These are phyloP conservation scores for Pseudoatta argentina DNA, from an alignment of 1,140 invertebrate species.

Conservation along the genomic window DNA sequence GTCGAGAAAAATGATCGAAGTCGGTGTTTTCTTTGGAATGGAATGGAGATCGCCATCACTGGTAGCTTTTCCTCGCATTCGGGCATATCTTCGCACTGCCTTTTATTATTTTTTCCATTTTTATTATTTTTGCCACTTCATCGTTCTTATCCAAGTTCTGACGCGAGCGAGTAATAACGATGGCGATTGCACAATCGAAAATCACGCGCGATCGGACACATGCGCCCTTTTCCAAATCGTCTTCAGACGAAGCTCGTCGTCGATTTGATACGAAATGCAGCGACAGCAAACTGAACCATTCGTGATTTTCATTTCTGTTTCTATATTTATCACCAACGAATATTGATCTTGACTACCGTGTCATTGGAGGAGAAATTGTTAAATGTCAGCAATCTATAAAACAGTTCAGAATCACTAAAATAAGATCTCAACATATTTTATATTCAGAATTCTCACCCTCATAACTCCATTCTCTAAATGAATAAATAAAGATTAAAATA, in stretches of 20 bases:
- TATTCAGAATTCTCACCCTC: not conserved
- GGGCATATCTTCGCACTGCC: conserved; percentile 61
- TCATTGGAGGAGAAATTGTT: not conserved
- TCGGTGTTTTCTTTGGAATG: conserved; percentile 18
- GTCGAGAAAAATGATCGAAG: not conserved
- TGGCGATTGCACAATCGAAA: not conserved
- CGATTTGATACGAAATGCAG: not conserved
- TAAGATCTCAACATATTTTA: not conserved
- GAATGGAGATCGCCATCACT: not conserved
- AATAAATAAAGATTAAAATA: not conserved
- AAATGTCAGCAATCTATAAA: not conserved
- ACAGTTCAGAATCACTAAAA: not conserved
- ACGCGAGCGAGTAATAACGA: not conserved
- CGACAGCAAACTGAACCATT: not conserved
- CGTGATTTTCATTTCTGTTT: not conserved
- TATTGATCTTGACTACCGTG: not conserved
- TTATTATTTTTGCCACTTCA: conserved; percentile 43
- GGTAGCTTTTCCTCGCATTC: conserved; percentile 21
- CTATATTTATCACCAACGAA: not conserved
- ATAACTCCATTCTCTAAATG: not conserved
- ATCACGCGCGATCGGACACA: not conserved
- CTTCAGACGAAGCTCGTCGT: not conserved
- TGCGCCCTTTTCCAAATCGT: not conserved
- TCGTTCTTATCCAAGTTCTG: conserved; percentile 28
- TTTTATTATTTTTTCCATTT: conserved; percentile 62